These are phyloP conservation scores for Keiferia lycopersicella DNA, from an alignment of 2,888 invertebrate genomes.

Conservation along the genomic window DNA sequence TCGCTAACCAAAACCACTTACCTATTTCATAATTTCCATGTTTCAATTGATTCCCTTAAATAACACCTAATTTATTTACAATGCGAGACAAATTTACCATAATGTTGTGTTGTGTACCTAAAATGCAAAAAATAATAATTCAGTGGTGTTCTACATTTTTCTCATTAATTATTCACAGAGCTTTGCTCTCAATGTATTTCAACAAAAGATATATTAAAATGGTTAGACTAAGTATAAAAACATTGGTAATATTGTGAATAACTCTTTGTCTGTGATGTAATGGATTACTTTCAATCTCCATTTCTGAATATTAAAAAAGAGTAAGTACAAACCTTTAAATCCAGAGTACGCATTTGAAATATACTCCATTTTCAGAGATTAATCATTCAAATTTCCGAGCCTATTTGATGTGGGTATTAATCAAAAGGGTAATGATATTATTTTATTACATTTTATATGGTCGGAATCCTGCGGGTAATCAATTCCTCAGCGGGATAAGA, in stretches of 20 bases:
- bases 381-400: not conserved
- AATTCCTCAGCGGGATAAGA: conserved; percentile 40
- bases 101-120: too few relatives aligned
- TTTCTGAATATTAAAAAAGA: not conserved
- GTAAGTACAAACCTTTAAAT: not conserved
- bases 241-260: not conserved
- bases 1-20: too few relatives aligned
- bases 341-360: not conserved
- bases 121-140: too few relatives aligned
- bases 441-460: conserved; percentile 11
- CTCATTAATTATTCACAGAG: too few relatives aligned
- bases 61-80: too few relatives aligned
- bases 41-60: too few relatives aligned
- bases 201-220: too few relatives aligned
- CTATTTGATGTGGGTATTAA: conserved; percentile 25
- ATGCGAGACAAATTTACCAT: too few relatives aligned
- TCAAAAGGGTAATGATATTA: conserved; percentile 30
- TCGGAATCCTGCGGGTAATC: conserved; percentile 35
- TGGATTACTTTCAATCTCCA: conserved; percentile 4
- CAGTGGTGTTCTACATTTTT: too few relatives aligned
- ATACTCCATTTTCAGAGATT: conserved; percentile 2
- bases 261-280: not conserved
- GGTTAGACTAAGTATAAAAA: not conserved
- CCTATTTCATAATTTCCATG: too few relatives aligned
- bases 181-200: too few relatives aligned